Evolutionary conservation across 1,140 invertebrate genomes (phyloP), one percentile per base, ranked within the genome.

Genomic region (Plodia interpunctella): DNA sequence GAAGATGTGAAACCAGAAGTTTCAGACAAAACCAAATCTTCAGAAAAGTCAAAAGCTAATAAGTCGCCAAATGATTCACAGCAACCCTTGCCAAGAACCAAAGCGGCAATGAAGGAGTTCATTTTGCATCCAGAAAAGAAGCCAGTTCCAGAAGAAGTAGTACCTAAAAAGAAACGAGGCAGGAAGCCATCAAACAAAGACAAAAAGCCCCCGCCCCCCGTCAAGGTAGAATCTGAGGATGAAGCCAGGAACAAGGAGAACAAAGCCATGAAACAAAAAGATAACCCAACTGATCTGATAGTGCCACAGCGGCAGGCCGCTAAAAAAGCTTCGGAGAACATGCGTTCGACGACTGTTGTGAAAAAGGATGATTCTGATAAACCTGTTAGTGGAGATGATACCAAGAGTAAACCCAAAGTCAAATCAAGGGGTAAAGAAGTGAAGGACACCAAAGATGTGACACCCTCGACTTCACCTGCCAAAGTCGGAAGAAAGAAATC

Each of bases 231-330:
- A 76, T 80, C 90, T 76, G 79, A 90, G 75, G 68, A 87, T 69
- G 78, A 89, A 72, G 71, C 78, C 53, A 83, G 87, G 79, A 68
- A 91, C 63, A 94, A 93, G 73, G 91, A 92, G 70, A 92, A 91
- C 66, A 92, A 92, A 68, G 78, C 85, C 30, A 72, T 87, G 49
- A 93, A 93, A 68, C 76, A 83, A 58, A 94, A 93, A 74, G 93
- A 94, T 67, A 91, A 92, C 60, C 93, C 95, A 18, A 94, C 95
- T 35, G 93, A 96, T 72, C 88, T 97, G 30, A 96, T 97, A 70
- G 96, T 97, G n/a, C 96, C 96, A 0, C 96, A 97, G 80, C 90
- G 96, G 55, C 95, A 97, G 84, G 96, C 96, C 18, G 96, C 96
- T 15, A 97, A 97, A 76, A 97, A 97, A 80, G 96, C 96, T 2